Conservation (phyloP, 2,888 invertebrate species). For the Temnothorax rugatulus region DNA sequence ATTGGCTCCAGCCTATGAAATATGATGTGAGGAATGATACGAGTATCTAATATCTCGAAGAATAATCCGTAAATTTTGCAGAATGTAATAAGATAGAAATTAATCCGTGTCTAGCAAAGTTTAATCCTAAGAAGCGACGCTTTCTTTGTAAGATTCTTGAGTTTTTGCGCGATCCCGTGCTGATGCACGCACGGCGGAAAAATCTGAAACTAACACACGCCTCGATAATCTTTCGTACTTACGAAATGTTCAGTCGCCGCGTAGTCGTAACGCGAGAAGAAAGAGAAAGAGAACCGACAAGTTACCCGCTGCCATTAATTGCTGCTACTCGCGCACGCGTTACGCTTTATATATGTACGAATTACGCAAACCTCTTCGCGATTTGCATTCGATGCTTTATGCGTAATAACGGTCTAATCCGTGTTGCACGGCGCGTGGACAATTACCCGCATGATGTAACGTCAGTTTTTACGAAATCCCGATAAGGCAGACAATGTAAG, state of each 20-base stretch:
- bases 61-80: constrained; percentile 21
- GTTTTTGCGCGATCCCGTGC: not conserved
- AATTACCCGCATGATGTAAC: constrained; percentile 52
- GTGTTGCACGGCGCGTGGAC: constrained; percentile 18
- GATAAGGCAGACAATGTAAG: constrained; percentile 11
- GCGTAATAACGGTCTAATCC: constrained; percentile 57
- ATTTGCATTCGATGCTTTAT: constrained; percentile 66
- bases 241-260: constrained; percentile 61
- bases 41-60: constrained; percentile 5
- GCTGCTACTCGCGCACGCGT: constrained; percentile 63
- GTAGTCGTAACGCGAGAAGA: constrained; percentile 57
- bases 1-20: constrained; percentile 12
- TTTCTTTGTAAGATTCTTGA: not conserved
- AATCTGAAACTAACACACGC: constrained; percentile 31
- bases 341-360: constrained; percentile 58
- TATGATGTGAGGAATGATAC: constrained; percentile 28
- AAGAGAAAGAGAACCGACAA: constrained; percentile 55
- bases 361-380: constrained; percentile 60
- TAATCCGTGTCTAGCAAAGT: constrained; percentile 16
- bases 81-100: constrained; percentile 9
- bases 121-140: not conserved
- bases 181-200: not conserved
- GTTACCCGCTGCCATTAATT: constrained; percentile 69
- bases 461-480: constrained; percentile 45
- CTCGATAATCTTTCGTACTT: constrained; percentile 52